Base-by-base conservation (phyloP, 2,113 vertebrate genomes). In the Euleptes europaea region DNA sequence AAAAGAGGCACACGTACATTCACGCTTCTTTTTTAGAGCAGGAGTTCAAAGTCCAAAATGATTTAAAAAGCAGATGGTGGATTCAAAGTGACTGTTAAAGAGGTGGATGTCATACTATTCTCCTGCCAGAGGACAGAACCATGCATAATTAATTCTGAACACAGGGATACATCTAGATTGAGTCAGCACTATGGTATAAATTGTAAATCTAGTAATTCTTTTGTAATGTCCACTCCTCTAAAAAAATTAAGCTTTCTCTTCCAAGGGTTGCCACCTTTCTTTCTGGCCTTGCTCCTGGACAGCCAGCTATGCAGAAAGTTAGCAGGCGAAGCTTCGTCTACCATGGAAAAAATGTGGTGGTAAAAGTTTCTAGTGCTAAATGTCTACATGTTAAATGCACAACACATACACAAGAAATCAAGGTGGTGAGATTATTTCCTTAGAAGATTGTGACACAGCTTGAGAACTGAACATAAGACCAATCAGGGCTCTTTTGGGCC, bases 31-130 rank as follows among this genome's bases (percentile, higher is more conserved):
- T 87, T 94, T 92, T 90, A 44, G 91, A 94, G 63, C 86, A 86
- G 82, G 83, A 92, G 89, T 93, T 94, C 90, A 94, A 94, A 93
- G 92, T 82, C 85, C 85, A 78, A 90, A 92, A 89, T 91, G 87
- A 93, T 94, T 85, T 80, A 31, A 38, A 90, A 94, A 82, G 86
- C 89, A 87, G 67, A 19, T 11, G 85, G 84, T 85, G 82, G 82
- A 76, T 88, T 82, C 80, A 88, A 92, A 93, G 92, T 5, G 84
- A 91, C 85, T 94, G 93, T 91, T 94, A 91, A 94, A 90, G 87
- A 91, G 79, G 86, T 92, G 88, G 77, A 84, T 93, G 87, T 73
- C 82, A 70, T 89, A 91, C 89, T 89, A 86, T 87, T 89, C 86
- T 76, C 78, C 80, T 17, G 26, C 1, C 0, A 87, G 28, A 60